Conservation (phyloP, 2,888 invertebrate species). For the Dynastes hyllus region DNA sequence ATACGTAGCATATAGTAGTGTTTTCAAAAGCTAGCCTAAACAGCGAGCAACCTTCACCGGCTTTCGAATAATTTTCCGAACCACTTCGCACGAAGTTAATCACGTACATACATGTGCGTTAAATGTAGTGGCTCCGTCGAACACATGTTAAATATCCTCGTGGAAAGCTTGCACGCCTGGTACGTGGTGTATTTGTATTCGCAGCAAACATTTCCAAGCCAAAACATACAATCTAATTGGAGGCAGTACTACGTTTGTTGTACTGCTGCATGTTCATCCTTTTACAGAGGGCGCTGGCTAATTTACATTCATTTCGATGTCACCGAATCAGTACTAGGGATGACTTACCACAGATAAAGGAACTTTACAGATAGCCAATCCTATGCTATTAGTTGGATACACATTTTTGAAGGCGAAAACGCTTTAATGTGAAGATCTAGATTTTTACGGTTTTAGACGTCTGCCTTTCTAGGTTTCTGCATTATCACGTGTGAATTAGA, state of each 20-base stretch:
- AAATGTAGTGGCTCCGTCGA: slow-evolving; percentile 21
- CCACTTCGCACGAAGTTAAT: slow-evolving; percentile 19
- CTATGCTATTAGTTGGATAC: too few species aligned
- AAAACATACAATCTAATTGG: slow-evolving; percentile 19
- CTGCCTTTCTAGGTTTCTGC: too few species aligned
- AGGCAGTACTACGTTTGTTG: background rate
- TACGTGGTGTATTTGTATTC: background rate
- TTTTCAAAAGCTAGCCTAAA: too few species aligned
- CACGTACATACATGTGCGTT: slow-evolving; percentile 12
- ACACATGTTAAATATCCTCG: slow-evolving; percentile 33
- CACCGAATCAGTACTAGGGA: background rate
- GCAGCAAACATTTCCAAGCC: slow-evolving; percentile 6
- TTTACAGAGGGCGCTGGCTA: background rate
- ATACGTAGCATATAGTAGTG: too few species aligned
- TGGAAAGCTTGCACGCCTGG: background rate
- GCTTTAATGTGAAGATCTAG: too few species aligned
- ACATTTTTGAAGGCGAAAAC: too few species aligned
- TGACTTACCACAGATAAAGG: background rate
- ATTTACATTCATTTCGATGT: slow-evolving; percentile 9
- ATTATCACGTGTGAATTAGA: too few species aligned
- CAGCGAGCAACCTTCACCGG: background rate
- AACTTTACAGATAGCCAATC: too few species aligned
- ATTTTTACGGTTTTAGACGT: too few species aligned
- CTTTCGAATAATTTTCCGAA: slow-evolving; percentile 18
- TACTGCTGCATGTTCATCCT: background rate